Evolutionary conservation across 30 jellyfish, hydroid and myxozoan species (phyloP).

Genomic region (Mastigias papua): DNA sequence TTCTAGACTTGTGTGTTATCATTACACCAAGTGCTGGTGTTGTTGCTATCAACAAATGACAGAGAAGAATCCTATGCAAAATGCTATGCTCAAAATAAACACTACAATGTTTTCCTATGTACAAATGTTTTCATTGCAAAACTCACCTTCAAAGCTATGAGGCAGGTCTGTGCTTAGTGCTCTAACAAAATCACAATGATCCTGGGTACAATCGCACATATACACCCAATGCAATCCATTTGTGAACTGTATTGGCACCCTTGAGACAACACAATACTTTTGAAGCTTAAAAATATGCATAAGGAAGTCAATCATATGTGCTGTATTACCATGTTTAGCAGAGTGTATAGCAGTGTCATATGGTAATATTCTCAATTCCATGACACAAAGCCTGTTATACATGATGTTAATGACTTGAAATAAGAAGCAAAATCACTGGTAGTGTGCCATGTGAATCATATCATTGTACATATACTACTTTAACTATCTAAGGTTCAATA

Average conservation of each 20-base stretch:
- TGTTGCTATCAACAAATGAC: not conserved
- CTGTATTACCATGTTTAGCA: not conserved
- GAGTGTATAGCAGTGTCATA: not conserved
- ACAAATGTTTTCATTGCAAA: not conserved
- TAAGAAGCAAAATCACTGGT: not conserved
- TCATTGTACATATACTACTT: not conserved
- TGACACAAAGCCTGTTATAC: not conserved
- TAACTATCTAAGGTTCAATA: not conserved
- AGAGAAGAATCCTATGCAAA: not conserved
- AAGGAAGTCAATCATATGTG: not conserved
- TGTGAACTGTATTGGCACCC: slow-evolving; percentile 6
- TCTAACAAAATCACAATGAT: not conserved
- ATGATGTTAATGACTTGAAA: not conserved
- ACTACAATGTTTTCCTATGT: not conserved
- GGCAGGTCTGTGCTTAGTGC: not conserved
- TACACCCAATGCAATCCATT: not conserved
- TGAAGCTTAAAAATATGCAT: not conserved
- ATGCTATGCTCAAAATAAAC: not conserved
- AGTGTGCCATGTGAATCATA: not conserved
- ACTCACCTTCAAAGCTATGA: slow-evolving; percentile 5
- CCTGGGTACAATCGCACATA: not conserved
- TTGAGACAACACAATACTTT: slow-evolving; percentile 4
- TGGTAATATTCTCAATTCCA: not conserved
- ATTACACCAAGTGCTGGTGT: not conserved
- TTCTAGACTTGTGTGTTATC: not conserved